Percentiles rank a stretch among this genome's conserved stretches.
phyloP scores from a whole-genome alignment of 2,888 invertebrate species.

The Apamea monoglypha region DNA sequence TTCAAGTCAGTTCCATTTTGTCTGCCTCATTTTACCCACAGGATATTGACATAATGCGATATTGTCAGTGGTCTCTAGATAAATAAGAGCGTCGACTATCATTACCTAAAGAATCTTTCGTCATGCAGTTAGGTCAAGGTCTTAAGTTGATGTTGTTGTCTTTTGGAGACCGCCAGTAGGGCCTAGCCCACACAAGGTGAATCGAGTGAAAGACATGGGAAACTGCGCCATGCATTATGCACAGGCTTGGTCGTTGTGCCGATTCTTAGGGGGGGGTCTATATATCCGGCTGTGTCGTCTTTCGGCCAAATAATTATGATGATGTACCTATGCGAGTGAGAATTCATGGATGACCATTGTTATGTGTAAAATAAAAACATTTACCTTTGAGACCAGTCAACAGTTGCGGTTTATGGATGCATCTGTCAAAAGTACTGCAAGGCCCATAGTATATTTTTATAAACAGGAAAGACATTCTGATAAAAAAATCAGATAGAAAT shows the following conservation, averaged over 20 bases:
- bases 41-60: neutral
- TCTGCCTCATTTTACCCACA: neutral
- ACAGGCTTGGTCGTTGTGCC: neutral
- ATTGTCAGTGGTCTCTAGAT: neutral
- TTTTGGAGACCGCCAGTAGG: neutral
- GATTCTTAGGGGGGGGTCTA: neutral
- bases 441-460: conserved; percentile 50
- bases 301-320: neutral
- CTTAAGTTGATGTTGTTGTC: neutral
- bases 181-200: neutral
- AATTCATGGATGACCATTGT: neutral
- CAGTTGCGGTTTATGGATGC: conserved; percentile 41
- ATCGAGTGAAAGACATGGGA: neutral
- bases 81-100: neutral
- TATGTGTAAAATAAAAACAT: neutral
- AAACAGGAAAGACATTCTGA: conserved; percentile 39
- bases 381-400: conserved; percentile 49
- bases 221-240: too few species aligned
- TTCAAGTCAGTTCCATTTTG: neutral
- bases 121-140: neutral
- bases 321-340: neutral
- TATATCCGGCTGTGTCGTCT: neutral
- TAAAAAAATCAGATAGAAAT: neutral
- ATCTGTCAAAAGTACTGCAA: conserved; percentile 34
- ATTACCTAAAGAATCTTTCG: neutral